Evolutionary conservation across 2,888 invertebrate species (phyloP).

Genomic region (Argyresthia albistria): DNA sequence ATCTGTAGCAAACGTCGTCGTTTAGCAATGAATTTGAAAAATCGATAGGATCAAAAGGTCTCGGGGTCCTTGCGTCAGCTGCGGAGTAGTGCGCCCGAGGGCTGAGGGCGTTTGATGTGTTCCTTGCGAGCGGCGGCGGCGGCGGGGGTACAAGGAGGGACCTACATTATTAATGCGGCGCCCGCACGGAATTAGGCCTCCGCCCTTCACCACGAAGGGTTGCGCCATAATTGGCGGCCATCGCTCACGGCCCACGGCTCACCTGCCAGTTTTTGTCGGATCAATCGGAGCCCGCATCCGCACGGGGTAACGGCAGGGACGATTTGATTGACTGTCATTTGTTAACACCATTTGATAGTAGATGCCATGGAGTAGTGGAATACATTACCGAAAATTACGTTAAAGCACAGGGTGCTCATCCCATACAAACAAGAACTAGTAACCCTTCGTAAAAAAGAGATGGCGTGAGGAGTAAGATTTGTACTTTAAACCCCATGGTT

Average conservation of each 20-base stretch:
- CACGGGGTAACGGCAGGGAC: too few relatives aligned
- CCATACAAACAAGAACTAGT: too few relatives aligned
- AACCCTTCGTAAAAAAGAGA: too few relatives aligned
- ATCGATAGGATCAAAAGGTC: not conserved
- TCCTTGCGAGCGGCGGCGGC: not conserved
- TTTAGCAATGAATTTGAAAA: not conserved
- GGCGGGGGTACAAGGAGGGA: not conserved
- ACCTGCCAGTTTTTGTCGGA: not conserved
- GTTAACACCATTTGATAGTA: too few relatives aligned
- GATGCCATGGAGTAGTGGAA: too few relatives aligned
- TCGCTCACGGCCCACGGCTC: not conserved
- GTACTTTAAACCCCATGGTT: too few relatives aligned
- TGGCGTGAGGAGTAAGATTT: too few relatives aligned
- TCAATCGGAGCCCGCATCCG: not conserved
- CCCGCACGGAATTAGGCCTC: slow-evolving; percentile 19
- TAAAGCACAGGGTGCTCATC: too few relatives aligned
- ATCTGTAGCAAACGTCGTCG: not conserved
- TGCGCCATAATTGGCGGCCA: not conserved
- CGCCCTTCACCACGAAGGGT: slow-evolving; percentile 12
- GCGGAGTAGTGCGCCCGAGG: not conserved
- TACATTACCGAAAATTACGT: too few relatives aligned
- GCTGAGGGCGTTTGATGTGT: not conserved
- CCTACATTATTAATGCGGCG: slow-evolving; percentile 3
- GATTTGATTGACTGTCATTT: too few relatives aligned
- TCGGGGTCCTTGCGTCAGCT: not conserved